phyloP scores from a whole-genome alignment of 1,140 invertebrate genomes.

The Papilio polyxenes region DNA sequence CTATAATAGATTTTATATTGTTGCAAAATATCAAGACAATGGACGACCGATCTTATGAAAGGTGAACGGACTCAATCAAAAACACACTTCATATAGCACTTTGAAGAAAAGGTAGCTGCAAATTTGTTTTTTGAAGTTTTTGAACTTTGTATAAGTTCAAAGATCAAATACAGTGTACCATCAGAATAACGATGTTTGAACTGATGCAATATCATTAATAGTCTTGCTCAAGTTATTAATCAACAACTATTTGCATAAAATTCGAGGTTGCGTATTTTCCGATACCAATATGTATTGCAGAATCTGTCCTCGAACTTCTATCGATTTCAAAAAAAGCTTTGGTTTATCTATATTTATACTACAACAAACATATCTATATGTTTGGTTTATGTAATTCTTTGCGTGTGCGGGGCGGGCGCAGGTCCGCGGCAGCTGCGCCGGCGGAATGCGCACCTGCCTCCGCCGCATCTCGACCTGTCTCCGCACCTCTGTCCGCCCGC shows the following conservation, averaged over 20 bases:
- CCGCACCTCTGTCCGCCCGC: constrained; percentile 6
- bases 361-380: too few species aligned
- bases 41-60: not conserved
- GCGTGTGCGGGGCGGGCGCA: not conserved
- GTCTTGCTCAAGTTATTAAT: not conserved
- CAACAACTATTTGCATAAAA: not conserved
- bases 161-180: not conserved
- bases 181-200: not conserved
- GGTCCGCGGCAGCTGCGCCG: constrained; percentile 41
- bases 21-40: not conserved
- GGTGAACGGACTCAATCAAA: not conserved
- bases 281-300: not conserved
- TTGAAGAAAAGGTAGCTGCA: not conserved
- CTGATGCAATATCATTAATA: not conserved
- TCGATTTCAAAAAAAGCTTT: not conserved
- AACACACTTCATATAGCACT: too few species aligned
- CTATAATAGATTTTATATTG: not conserved
- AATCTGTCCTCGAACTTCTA: not conserved
- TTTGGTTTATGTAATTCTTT: not conserved
- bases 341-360: not conserved
- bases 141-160: not conserved
- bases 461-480: constrained; percentile 32
- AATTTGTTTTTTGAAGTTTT: not conserved
- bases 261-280: not conserved
- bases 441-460: constrained; percentile 54